Base-by-base conservation (phyloP, 1,140 invertebrate genomes). In the Caligus rogercresseyi region DNA sequence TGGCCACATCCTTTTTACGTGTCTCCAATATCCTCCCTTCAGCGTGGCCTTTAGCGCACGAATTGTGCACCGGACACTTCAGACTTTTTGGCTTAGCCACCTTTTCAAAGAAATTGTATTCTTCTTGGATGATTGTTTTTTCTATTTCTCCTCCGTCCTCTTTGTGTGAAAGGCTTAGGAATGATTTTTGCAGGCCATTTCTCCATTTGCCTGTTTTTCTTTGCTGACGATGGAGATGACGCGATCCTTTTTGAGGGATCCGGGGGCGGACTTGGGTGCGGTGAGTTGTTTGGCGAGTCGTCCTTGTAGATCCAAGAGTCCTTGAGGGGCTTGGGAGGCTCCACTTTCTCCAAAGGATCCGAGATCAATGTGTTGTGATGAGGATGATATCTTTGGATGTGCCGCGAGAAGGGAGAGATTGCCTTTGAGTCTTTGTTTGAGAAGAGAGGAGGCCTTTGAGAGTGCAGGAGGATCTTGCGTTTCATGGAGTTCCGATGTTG, bases 21-120 rank as follows among this genome's bases (percentile, higher is more conserved):
- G 16, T 25, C 65, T 65, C 69, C 68, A 54, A 65, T 66, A 13
- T 63, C 57, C 65, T 66, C 63, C n/a, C 65, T 63, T 52, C 68
- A 62, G 26, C 69, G 65, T 25, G 56, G 53, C 69, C 69, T 13
- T 70, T 67, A 65, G 26, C 3, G 18, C 3, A n/a, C 21, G 18
- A 25, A 31, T n/a, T 60, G 57, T 2, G 57, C 57, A 25, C 57
- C 57, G 18, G 18, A n/a, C 2, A 21, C 2, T 3, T 60, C 57
- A 7, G 53, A 16, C 1, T 16, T 53, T 21, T 60, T 60, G 1
- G 26, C 14, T 18, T 31, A 18, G 15, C 18, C 16, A 60, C 24
- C 4, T 60, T 60, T 15, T 19, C 18, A 21, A 2, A 15, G 7
- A 31, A 1, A 25, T n/a, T 23, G 21, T 57, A n/a, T 11, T 57